Evolutionary conservation across 1,140 invertebrate species (phyloP).

Genomic region (Calephelis virginiensis): DNA sequence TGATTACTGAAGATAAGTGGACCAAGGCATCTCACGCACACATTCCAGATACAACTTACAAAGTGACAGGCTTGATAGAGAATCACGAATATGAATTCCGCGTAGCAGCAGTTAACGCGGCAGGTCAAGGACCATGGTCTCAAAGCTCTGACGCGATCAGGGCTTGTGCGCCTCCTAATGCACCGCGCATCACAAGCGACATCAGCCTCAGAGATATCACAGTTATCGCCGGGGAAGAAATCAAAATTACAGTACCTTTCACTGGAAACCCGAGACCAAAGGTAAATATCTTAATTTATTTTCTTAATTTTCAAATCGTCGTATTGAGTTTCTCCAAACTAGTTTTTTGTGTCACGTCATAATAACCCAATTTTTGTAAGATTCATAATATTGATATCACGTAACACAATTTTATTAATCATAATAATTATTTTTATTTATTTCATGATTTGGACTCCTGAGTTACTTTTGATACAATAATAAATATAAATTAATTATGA

Average conservation of each 20-base stretch:
- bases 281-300: conserved; percentile 53
- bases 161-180: conserved; percentile 90
- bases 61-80: conserved; percentile 92
- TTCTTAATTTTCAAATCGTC: background rate
- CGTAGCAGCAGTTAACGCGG: conserved; percentile 96
- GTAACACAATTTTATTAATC: too few relatives aligned
- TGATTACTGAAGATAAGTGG: conserved; percentile 94
- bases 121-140: conserved; percentile 95
- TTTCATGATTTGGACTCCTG: too few relatives aligned
- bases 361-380: too few relatives aligned
- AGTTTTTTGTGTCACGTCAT: too few relatives aligned
- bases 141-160: conserved; percentile 94
- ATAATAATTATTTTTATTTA: too few relatives aligned
- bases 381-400: too few relatives aligned
- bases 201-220: conserved; percentile 95
- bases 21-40: conserved; percentile 91
- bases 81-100: conserved; percentile 99
- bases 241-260: conserved; percentile 96
- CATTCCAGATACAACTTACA: conserved; percentile 89
- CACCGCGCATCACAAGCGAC: conserved; percentile 95
- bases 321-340: too few relatives aligned
- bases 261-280: conserved; percentile 93
- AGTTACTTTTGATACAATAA: too few relatives aligned
- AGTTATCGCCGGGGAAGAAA: conserved; percentile 96
- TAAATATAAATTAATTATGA: background rate